phyloP scores from a whole-genome alignment of 2,888 invertebrate genomes.

The Antheraea yamamai region DNA sequence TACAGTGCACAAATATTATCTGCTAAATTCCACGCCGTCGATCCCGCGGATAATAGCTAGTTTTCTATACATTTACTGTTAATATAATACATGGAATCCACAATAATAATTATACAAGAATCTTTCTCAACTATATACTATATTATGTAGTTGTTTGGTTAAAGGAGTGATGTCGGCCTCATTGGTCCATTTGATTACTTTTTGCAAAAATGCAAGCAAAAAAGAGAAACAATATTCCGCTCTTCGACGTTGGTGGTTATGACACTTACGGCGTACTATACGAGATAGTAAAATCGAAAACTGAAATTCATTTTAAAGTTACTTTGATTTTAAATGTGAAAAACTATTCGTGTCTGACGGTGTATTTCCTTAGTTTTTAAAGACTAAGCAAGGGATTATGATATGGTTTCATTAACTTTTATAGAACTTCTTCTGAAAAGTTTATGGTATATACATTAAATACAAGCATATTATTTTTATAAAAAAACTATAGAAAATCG shows the following conservation, averaged over 20 bases:
- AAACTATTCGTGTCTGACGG: too few species aligned
- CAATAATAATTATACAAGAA: not conserved
- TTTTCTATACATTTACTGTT: not conserved
- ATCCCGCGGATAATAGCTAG: too few species aligned
- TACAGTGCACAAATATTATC: too few species aligned
- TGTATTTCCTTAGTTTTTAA: too few species aligned
- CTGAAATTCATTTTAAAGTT: not conserved
- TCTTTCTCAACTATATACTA: not conserved
- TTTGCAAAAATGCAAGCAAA: constrained; percentile 67
- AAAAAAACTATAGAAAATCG: too few species aligned
- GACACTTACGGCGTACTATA: constrained; percentile 21
- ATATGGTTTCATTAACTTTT: too few species aligned
- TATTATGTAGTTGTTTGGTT: not conserved
- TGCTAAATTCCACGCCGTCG: too few species aligned
- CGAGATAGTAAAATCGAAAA: constrained; percentile 1
- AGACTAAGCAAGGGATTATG: too few species aligned
- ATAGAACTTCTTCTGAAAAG: too few species aligned
- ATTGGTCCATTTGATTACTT: constrained; percentile 69
- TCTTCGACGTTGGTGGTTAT: constrained; percentile 54
- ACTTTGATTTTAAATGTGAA: not conserved
- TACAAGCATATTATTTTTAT: too few species aligned
- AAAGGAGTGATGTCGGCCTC: constrained; percentile 38
- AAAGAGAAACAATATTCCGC: constrained; percentile 51
- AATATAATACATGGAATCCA: not conserved
- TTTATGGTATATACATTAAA: too few species aligned